phyloP scores from a whole-genome alignment of 2,888 invertebrate genomes.

The Amblyteles armatorius region DNA sequence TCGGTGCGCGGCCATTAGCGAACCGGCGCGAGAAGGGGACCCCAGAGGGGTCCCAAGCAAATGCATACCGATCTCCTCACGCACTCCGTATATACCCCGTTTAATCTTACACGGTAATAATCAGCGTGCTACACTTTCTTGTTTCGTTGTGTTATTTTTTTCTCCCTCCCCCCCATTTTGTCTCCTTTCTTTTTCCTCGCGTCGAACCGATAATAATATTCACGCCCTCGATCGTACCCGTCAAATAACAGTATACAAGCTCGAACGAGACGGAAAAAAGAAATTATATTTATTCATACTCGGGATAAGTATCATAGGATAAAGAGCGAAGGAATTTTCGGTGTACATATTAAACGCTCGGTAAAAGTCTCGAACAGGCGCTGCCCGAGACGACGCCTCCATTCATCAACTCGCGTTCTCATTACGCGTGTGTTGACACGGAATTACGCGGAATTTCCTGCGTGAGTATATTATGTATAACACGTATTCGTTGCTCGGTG shows the following conservation, averaged over 20 bases:
- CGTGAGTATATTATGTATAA: constrained; percentile 33
- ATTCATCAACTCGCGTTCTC: constrained; percentile 61
- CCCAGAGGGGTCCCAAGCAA: constrained; percentile 36
- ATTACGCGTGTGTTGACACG: constrained; percentile 56
- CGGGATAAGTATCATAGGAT: neutral
- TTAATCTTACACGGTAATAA: constrained; percentile 63
- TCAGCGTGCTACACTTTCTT: constrained; percentile 39
- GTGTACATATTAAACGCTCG: neutral
- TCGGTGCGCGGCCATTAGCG: constrained; percentile 69
- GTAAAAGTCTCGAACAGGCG: neutral
- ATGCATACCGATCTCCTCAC: constrained; percentile 50
- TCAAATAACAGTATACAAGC: constrained; percentile 45
- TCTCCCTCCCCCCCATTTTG: constrained; percentile 10
- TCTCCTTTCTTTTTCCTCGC: constrained; percentile 9
- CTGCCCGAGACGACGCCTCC: constrained; percentile 47
- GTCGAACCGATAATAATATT: constrained; percentile 59
- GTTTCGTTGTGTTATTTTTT: constrained; percentile 8
- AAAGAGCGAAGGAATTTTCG: constrained; percentile 10
- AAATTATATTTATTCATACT: neutral
- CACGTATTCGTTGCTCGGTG: constrained; percentile 14
- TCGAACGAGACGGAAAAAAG: neutral
- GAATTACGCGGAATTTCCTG: constrained; percentile 52
- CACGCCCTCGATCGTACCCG: constrained; percentile 37
- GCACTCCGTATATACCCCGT: constrained; percentile 45
- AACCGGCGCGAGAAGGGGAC: constrained; percentile 57